Evolutionary conservation across 1,140 invertebrate species (phyloP), one percentile per base, ranked within the genome.

Genomic region (Aricia agestis): DNA sequence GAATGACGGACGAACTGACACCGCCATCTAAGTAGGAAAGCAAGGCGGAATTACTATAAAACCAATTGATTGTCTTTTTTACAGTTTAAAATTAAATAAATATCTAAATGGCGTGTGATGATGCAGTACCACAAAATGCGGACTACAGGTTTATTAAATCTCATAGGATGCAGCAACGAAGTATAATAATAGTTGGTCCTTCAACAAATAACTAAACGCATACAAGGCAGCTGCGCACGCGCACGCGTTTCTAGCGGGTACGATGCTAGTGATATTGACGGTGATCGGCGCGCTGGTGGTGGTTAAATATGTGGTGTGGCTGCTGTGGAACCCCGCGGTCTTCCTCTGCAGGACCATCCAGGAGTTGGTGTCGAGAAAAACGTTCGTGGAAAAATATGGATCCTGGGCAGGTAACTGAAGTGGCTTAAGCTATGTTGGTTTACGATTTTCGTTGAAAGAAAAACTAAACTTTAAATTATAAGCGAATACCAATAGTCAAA

Each of bases 391-490:
- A 25, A 63, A 63, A 17, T 63, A 19, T 13, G 59, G 59, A 63
- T 63, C 59, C 6, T 63, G 59, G 59, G 59, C 59, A 63, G 59
- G 59, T 63, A 63, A 36, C 25, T 3, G n/a, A n/a, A n/a, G n/a
- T n/a, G 25, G 25, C 25, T 25, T 25, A 25, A 25, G 25, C 3
- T 25, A 25, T 3, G 25, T 25, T 25, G 3, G 25, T 25, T 3
- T 2, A 2, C 25, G 25, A 25, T 25, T 25, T 25, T 25, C 25
- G 25, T 2, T 2, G 25, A 25, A 25, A 25, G 1, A 3, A 25
- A 25, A 25, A 1, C 25, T 25, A 3, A 25, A 25, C 25, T 25
- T 1, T 2, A 25, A 25, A 25, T 25, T 25, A 25, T 25, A 25
- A 25, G 25, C 3, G 25, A 25, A 25, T 25, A 25, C 25, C 25